Evolutionary conservation across 2,888 invertebrate genomes (phyloP).

Genomic region (Yponomeuta cagnagella): DNA sequence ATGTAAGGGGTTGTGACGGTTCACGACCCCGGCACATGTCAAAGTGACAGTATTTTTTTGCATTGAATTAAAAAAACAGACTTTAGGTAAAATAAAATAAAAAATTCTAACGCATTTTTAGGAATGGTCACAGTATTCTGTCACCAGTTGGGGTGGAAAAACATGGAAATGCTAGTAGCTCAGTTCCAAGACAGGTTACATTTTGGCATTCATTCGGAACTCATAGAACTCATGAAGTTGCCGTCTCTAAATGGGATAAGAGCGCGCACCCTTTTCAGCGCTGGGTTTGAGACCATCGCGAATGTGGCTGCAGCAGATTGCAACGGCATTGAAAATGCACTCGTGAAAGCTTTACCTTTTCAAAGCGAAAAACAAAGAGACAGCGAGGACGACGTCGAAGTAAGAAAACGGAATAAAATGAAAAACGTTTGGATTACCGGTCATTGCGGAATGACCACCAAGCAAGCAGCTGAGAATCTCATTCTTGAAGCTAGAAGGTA

Average conservation of each 20-base stretch:
- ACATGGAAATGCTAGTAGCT: slow-evolving; percentile 89
- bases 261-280: slow-evolving; percentile 88
- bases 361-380: slow-evolving; percentile 86
- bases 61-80: no score
- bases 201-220: slow-evolving; percentile 94
- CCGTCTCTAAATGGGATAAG: slow-evolving; percentile 88
- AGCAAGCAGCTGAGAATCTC: slow-evolving; percentile 86
- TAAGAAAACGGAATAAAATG: slow-evolving; percentile 79
- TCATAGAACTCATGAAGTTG: slow-evolving; percentile 92
- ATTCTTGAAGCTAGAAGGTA: slow-evolving; percentile 85
- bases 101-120: slow-evolving; percentile 38
- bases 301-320: slow-evolving; percentile 85
- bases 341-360: slow-evolving; percentile 88
- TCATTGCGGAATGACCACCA: slow-evolving; percentile 84
- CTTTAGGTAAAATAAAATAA: not conserved
- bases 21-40: no score
- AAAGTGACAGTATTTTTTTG: no score
- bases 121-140: slow-evolving; percentile 99
- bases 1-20: no score
- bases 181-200: slow-evolving; percentile 96
- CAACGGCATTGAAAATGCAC: slow-evolving; percentile 82
- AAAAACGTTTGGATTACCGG: slow-evolving; percentile 88
- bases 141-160: slow-evolving; percentile 92
- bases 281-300: slow-evolving; percentile 85
- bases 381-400: slow-evolving; percentile 80